Evolutionary conservation across 2,888 invertebrate genomes (phyloP), one percentile per base, ranked within the genome.

Genomic region (Ischnura elegans): DNA sequence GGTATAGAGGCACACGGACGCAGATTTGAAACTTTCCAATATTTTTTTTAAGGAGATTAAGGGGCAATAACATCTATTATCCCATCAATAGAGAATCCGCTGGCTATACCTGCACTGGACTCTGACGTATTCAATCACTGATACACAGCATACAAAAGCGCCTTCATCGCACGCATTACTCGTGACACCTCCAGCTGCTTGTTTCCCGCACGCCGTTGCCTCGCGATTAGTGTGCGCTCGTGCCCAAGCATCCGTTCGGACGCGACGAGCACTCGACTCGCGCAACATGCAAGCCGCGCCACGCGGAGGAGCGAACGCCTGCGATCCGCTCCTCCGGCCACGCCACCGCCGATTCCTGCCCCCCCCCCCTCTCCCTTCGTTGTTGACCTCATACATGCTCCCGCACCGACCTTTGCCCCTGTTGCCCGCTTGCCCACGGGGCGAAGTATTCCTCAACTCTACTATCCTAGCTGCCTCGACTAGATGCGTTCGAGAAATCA

Each of bases 161-260:
- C 13, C 85, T 85, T 19, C 51, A 51, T 19, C 85, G 51, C 87
- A 6, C n/a, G 19, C 51, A 25, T 51, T 29, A 51, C 55, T 55
- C 90, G 42, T 66, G 43, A 61, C 90, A 43, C 51, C 87, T 51
- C 47, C 47, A n/a, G 90, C 55, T 90, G 90, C 43, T 61, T 55
- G 36, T 43, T 87, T 36, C 36, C 87, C 87, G 36, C 87, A 16
- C 55, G 42, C 61, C 43, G n/a, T 16, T 21, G 61, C 90, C 36
- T 16, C 76, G 29, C 76, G 76, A 76, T 76, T 36, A 36, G 36
- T 36, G 36, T 36, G 76, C 36, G 76, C 76, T 2, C 76, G 36
- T 25, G 76, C 76, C 76, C 76, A 36, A 29, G 76, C 36, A 76
- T 76, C 76, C 76, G 29, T 36, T 29, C 36, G 10, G 61, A 61